Evolutionary conservation across 37 sponge, comb jelly and placozoan species (phyloP).

Genomic region (Trichoplax adhaerens): DNA sequence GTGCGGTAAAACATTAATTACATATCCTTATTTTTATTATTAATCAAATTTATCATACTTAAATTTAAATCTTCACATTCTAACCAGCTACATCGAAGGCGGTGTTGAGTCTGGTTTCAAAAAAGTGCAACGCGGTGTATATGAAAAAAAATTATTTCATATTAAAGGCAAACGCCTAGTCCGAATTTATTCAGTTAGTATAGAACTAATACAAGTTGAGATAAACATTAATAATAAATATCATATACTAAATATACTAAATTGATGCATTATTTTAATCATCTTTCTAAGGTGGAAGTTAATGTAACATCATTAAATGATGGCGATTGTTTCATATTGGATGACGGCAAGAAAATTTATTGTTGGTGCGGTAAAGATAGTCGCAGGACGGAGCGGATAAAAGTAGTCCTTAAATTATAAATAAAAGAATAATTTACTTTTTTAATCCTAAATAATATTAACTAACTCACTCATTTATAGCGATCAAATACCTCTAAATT

Average conservation of each 20-base stretch:
- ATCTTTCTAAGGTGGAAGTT: background rate
- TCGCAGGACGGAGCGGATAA: slow-evolving; percentile 61
- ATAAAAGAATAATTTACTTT: too few species aligned
- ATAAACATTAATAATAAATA: too few species aligned
- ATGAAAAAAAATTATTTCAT: slow-evolving; percentile 40
- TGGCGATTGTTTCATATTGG: slow-evolving; percentile 87
- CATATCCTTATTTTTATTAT: background rate
- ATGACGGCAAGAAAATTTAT: slow-evolving; percentile 43
- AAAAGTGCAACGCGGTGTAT: slow-evolving; percentile 48
- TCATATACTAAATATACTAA: too few species aligned
- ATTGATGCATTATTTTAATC: too few species aligned
- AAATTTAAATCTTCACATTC: background rate
- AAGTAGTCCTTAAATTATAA: slow-evolving; percentile 11
- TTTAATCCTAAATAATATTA: too few species aligned
- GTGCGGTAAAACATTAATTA: slow-evolving; percentile 16
- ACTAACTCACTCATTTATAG: too few species aligned
- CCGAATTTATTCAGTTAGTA: slow-evolving; percentile 12
- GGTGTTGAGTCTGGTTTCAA: slow-evolving; percentile 68
- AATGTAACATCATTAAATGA: slow-evolving; percentile 49
- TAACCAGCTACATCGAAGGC: slow-evolving; percentile 62
- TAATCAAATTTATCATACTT: background rate
- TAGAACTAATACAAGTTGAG: too few species aligned
- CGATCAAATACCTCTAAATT: too few species aligned
- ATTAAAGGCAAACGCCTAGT: slow-evolving; percentile 71
- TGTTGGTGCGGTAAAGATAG: slow-evolving; percentile 62